Evolutionary conservation across 2,797 vertebrate species (phyloP).

Genomic region (Myoxocephalus aenaeus): DNA sequence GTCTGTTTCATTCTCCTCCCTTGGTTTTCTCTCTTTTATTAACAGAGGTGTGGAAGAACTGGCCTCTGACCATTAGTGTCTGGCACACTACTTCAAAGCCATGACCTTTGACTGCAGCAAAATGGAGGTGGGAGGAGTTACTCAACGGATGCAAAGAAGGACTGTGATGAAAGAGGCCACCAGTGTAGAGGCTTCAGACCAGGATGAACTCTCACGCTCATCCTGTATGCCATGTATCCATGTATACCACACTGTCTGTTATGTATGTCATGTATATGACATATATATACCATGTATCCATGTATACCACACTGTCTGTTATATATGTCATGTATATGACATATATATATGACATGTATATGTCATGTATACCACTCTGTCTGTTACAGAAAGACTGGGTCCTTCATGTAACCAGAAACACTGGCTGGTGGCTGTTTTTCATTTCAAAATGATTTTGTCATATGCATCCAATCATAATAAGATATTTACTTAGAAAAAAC

Average conservation of each 20-base stretch:
- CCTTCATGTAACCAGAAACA: background rate
- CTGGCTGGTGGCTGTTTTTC: background rate
- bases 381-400: background rate
- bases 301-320: too few species aligned
- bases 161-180: background rate
- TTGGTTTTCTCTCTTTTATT: constrained; percentile 2
- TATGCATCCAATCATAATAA: background rate
- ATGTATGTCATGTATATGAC: too few species aligned
- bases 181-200: background rate
- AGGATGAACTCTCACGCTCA: background rate
- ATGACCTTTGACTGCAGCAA: background rate
- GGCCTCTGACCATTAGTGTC: background rate
- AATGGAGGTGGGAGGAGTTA: background rate
- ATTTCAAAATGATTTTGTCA: background rate
- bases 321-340: too few species aligned
- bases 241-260: too few species aligned
- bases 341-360: too few species aligned
- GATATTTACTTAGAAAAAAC: background rate
- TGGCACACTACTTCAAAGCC: background rate
- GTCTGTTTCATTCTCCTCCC: background rate
- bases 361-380: background rate
- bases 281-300: too few species aligned
- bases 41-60: background rate
- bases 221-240: too few species aligned
- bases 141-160: background rate